phyloP scores from a whole-genome alignment of 2,888 invertebrate genomes.

The Aporophyla nigra region DNA sequence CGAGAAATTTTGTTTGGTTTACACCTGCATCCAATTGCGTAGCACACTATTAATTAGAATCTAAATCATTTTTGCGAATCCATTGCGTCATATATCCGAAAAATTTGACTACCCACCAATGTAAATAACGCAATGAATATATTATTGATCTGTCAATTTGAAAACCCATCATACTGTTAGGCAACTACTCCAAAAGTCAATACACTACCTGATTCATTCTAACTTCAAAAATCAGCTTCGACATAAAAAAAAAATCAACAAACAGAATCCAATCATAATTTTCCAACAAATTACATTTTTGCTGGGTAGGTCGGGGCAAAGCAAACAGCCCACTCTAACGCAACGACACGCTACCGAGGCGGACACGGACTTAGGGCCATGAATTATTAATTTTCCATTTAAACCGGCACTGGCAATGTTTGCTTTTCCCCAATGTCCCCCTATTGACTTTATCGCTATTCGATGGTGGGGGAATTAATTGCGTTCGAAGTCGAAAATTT shows the following conservation, averaged over 20 bases:
- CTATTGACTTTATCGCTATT: slow-evolving; percentile 76
- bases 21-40: too few relatives aligned
- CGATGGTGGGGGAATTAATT: slow-evolving; percentile 73
- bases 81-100: too few relatives aligned
- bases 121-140: too few relatives aligned
- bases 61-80: too few relatives aligned
- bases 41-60: too few relatives aligned
- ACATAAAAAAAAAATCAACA: slow-evolving; percentile 53
- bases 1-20: neutral
- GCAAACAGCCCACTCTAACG: slow-evolving; percentile 65
- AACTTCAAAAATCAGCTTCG: slow-evolving; percentile 51
- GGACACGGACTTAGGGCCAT: slow-evolving; percentile 69
- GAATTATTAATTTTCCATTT: slow-evolving; percentile 80
- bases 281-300: slow-evolving; percentile 67
- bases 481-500: slow-evolving; percentile 63
- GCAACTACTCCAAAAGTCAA: neutral
- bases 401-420: slow-evolving; percentile 72
- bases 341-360: slow-evolving; percentile 62
- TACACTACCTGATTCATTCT: slow-evolving; percentile 1
- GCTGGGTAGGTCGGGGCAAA: slow-evolving; percentile 58
- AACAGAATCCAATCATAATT: slow-evolving; percentile 69
- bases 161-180: too few relatives aligned
- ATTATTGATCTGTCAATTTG: too few relatives aligned
- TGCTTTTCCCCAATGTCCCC: slow-evolving; percentile 71
- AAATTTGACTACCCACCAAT: too few relatives aligned